Evolutionary conservation across 2,888 invertebrate genomes (phyloP).

Genomic region (Temnothorax ravouxi): DNA sequence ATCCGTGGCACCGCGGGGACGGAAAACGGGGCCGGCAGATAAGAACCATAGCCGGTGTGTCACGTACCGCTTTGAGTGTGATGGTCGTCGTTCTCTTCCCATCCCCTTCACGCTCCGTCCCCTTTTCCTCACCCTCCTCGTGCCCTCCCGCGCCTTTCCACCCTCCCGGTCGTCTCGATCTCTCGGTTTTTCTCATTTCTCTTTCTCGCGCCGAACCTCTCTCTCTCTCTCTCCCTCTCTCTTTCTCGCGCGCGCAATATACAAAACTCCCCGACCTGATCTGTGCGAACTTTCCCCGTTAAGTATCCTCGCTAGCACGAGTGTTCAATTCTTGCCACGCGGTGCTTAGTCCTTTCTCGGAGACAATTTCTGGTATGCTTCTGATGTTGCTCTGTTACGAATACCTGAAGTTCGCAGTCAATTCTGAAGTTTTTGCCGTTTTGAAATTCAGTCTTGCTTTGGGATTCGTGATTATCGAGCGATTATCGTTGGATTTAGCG

Average conservation of each 20-base stretch:
- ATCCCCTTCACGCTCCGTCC: conserved; percentile 52
- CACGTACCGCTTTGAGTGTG: conserved; percentile 84
- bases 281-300: conserved; percentile 53
- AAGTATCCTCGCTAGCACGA: conserved; percentile 50
- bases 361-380: conserved; percentile 7
- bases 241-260: conserved; percentile 59
- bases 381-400: background rate
- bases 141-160: conserved; percentile 30
- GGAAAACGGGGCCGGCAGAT: conserved; percentile 80
- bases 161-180: conserved; percentile 40
- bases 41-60: conserved; percentile 83
- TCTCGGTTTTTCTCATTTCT: conserved; percentile 34
- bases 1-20: conserved; percentile 76
- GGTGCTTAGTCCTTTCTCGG: conserved; percentile 23
- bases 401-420: background rate
- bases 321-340: conserved; percentile 43
- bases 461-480: background rate
- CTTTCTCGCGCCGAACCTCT: background rate
- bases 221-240: too few relatives aligned
- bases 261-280: conserved; percentile 58
- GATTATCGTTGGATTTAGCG: background rate
- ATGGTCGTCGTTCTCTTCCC: conserved; percentile 77
- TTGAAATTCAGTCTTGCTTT: background rate
- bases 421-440: background rate
- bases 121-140: conserved; percentile 52